Base-by-base conservation (phyloP, 2,888 invertebrate genomes). In the Rhaphigaster nebulosa region DNA sequence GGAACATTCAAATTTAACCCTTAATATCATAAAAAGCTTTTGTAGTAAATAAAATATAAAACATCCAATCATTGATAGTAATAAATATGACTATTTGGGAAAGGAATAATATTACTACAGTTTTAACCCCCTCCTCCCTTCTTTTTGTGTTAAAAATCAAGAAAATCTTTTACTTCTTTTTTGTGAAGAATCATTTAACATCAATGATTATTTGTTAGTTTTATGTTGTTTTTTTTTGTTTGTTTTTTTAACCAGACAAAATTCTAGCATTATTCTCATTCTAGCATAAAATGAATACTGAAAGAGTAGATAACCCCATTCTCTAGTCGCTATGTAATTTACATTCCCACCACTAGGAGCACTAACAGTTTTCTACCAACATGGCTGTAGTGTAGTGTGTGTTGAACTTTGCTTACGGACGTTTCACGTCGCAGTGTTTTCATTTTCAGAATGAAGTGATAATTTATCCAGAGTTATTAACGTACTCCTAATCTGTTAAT, bases 331-430 rank as follows among this genome's bases (percentile, higher is more conserved):
- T 26, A 6, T 10, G 80, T 87, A 76, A 52, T 88, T 90, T 54
- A 56, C 88, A 91, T 91, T 91, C 91, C 91, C 52, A 56, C 90
- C 91, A 52, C 91, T 41, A 38, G 54, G 90, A 45, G 90, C 90
- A 88, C 89, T 80, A 88, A 18, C 87, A 54, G 50, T 88, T 52
- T 88, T n/a, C 56, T 52, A 88, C 90, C 91, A 91, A 91, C 91
- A 91, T 91, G 91, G 91, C 91, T 90, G 90, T 70, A 45, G 76
- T 76, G 88, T 91, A 90, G 90, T 90, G 54, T 90, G 84, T 90
- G 84, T 52, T 56, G 50, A 90, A 87, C 90, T 56, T 90, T 41
- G 60, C 54, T 41, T n/a, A 38, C 23, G 56, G 80, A 38, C 76
- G 60, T 56, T 80, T 90, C 80, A 80, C 54, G 41, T 87, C 41